phyloP scores from a whole-genome alignment of 2,797 vertebrate species.

The Bovichtus diacanthus region DNA sequence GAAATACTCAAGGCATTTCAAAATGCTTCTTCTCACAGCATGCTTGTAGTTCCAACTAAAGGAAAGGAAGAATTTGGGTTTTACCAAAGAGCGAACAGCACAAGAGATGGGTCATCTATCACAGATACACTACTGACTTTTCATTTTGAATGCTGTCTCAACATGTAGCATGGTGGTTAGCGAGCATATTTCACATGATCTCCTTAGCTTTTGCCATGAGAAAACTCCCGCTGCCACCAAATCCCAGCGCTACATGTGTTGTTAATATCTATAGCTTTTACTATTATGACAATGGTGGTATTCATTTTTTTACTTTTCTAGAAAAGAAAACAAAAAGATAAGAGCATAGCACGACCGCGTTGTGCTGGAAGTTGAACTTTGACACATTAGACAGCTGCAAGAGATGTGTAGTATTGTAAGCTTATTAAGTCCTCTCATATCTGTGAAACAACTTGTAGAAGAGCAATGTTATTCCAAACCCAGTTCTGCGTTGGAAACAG shows the following conservation, averaged over 20 bases:
- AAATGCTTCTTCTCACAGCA: constrained; percentile 46
- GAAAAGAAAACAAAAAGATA: constrained; percentile 60
- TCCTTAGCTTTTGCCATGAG: constrained; percentile 58
- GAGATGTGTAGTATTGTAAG: constrained; percentile 41
- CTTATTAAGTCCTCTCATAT: constrained; percentile 58
- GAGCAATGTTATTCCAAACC: constrained; percentile 56
- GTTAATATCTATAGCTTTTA: constrained; percentile 61
- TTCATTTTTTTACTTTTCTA: constrained; percentile 76
- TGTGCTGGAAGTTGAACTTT: constrained; percentile 69
- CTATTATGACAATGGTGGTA: constrained; percentile 69
- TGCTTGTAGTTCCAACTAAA: constrained; percentile 54
- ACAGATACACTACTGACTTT: constrained; percentile 76
- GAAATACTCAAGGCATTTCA: constrained; percentile 56
- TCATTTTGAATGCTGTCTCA: constrained; percentile 65
- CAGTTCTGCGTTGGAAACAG: constrained; percentile 64
- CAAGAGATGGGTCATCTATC: constrained; percentile 52
- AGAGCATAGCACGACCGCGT: constrained; percentile 79
- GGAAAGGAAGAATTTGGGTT: constrained; percentile 67
- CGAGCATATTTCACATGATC: constrained; percentile 40
- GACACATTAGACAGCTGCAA: constrained; percentile 31
- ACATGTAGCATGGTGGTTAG: constrained; percentile 72
- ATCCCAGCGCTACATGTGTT: constrained; percentile 62
- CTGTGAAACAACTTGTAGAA: constrained; percentile 66
- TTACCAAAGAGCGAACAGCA: constrained; percentile 79
- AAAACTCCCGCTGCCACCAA: constrained; percentile 66